Percentiles rank a stretch among this genome's conserved stretches.
Conservation (phyloP, 2,113 vertebrate species). For the Isurus oxyrinchus region DNA sequence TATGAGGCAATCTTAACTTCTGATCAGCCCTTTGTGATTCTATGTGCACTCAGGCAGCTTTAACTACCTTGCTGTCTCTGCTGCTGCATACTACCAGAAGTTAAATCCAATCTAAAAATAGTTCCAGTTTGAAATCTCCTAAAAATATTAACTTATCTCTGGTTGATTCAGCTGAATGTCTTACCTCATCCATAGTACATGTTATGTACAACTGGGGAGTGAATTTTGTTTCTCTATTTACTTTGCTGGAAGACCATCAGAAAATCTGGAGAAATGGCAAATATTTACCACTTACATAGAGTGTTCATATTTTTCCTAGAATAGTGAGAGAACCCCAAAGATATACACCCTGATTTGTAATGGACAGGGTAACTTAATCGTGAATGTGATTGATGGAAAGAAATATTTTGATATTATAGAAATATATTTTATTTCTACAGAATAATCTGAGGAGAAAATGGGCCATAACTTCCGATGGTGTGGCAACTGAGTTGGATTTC, state of each 20-base stretch:
- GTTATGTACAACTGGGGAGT: not conserved
- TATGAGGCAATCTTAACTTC: not conserved
- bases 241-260: not conserved
- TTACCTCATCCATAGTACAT: not conserved
- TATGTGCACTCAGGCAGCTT: not conserved
- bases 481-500: no score
- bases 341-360: not conserved
- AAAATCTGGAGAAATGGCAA: not conserved
- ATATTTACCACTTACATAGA: not conserved
- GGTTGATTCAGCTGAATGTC: not conserved
- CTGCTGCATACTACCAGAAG: not conserved
- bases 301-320: not conserved
- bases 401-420: no score
- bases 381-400: no score
- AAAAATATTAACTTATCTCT: not conserved
- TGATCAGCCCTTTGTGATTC: not conserved
- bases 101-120: not conserved
- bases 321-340: not conserved
- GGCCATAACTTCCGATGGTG: no score
- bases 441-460: no score
- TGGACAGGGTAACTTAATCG: not conserved
- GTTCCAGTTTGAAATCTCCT: not conserved
- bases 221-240: not conserved
- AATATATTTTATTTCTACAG: no score
- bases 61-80: not conserved